Evolutionary conservation across 2,113 vertebrate species (phyloP), one percentile per base, ranked within the genome.

Genomic region (Calidris pugnax): DNA sequence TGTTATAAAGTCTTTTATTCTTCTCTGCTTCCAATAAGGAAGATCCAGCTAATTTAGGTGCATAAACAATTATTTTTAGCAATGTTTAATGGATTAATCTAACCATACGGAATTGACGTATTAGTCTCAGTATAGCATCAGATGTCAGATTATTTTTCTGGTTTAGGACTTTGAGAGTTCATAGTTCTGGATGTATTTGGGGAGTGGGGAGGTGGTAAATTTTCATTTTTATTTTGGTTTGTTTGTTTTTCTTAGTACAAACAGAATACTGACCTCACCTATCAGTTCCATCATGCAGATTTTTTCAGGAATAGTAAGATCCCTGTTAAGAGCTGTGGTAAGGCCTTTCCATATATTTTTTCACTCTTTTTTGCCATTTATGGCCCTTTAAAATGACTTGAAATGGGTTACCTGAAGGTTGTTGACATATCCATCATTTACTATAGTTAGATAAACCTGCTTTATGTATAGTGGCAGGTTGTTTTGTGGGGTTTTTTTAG

Each of bases 51-150:
- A 92, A 92, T 92, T 92, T 92, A 72, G 76, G 80, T 72, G 56
- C 57, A 67, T 19, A 67, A 17, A 51, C 71, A 92, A 85, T 85
- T 89, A 94, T 82, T 96, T 83, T 91, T 75, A 95, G 72, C 71
- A 87, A 68, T 96, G 91, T 93, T 95, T 95, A 90, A 96, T 94
- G 84, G 85, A 89, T 92, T 89, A 85, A 92, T 94, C 83, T 84
- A 86, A 86, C 68, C 35, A 71, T 80, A 80, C 62, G 32, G 76
- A 91, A 95, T 93, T 90, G 93, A 45, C 0, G 0, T 86, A 92
- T 97, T 95, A 93, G 91, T 94, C 83, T 95, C 76, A 93, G 93
- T 95, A 90, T 47, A 26, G 55, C 37, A 83, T 90, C 59, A 71
- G 60, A 90, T 90, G 85, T 93, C 85, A 72, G 69, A 87, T 87